Evolutionary conservation across 2,113 vertebrate species (phyloP).

Genomic region (Neolamprologus fasciatus): DNA sequence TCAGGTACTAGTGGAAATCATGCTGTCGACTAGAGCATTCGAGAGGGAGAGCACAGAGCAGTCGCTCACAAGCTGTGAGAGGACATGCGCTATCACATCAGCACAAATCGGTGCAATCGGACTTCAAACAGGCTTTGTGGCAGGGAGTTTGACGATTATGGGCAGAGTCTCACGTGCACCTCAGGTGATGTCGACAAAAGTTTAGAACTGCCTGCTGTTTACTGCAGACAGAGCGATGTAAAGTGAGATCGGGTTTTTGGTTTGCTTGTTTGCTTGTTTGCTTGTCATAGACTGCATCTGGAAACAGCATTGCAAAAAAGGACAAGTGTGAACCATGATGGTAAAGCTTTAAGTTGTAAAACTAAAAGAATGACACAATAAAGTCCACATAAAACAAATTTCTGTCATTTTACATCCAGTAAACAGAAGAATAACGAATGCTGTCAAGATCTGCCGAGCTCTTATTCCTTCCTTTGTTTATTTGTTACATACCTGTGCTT

Average conservation of each 20-base stretch:
- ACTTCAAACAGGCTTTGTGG: not conserved
- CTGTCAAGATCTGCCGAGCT: not conserved
- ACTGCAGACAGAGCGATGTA: not conserved
- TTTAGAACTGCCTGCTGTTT: not conserved
- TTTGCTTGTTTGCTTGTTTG: not conserved
- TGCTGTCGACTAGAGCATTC: not conserved
- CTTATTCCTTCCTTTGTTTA: not conserved
- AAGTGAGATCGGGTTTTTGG: not conserved
- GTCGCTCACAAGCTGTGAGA: not conserved
- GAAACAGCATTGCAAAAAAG: not conserved
- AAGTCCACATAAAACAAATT: not conserved
- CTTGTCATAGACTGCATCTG: not conserved
- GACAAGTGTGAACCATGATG: not conserved
- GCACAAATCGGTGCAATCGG: not conserved
- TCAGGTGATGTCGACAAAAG: not conserved
- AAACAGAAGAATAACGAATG: not conserved
- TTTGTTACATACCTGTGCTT: not conserved
- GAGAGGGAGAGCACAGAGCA: not conserved
- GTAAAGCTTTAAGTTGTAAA: not conserved
- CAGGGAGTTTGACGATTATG: too few relatives aligned
- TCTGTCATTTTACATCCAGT: not conserved
- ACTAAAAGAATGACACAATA: not conserved
- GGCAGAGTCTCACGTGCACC: not conserved
- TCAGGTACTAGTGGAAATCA: not conserved
- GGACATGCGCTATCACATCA: not conserved